Percentiles rank a stretch among this genome's conserved stretches.
Conservation (phyloP, 2,888 invertebrate species). For the Cephus pulcher region DNA sequence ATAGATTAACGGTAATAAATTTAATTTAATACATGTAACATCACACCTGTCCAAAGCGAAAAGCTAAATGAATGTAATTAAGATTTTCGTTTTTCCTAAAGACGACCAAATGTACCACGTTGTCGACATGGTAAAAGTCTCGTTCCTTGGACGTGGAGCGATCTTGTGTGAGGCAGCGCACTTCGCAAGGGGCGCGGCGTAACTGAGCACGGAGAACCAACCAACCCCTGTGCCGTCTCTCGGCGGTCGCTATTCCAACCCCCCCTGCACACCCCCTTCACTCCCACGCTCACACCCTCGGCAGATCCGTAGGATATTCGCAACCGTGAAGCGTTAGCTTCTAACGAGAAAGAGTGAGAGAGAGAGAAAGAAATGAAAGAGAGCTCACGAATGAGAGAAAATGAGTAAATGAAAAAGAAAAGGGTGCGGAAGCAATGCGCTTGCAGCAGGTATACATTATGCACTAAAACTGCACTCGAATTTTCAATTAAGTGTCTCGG, state of each 20-base stretch:
- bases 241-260: conserved; percentile 13
- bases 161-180: conserved; percentile 42
- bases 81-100: neutral
- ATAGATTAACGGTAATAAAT: neutral
- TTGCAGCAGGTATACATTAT: neutral
- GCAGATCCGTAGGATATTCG: neutral
- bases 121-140: neutral
- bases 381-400: neutral
- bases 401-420: neutral
- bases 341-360: neutral
- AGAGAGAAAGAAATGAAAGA: neutral
- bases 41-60: neutral
- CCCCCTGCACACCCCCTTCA: conserved; percentile 13
- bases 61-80: neutral
- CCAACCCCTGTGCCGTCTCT: conserved; percentile 42
- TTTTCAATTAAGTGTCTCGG: neutral
- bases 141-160: neutral
- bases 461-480: neutral
- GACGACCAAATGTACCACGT: neutral
- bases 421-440: neutral
- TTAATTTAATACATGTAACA: neutral
- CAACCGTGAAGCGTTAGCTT: neutral
- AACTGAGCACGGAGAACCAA: conserved; percentile 58
- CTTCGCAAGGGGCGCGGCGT: conserved; percentile 65
- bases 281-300: conserved; percentile 10